Conservation (phyloP, 2,797 vertebrate species). For the Syndactyla subalaris region DNA sequence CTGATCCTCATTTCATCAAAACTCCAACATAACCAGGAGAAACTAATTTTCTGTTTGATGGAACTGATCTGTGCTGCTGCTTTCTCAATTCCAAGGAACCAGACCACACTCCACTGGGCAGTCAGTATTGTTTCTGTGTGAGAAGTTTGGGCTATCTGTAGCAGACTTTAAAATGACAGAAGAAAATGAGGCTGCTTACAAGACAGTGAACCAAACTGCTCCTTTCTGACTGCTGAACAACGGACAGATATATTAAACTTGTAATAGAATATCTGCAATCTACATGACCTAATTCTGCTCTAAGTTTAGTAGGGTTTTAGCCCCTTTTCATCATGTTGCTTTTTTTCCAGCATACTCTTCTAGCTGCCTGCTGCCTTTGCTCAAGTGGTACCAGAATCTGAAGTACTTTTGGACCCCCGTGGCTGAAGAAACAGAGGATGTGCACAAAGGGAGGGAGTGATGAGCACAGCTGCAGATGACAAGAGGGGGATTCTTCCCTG, state of each 20-base stretch:
- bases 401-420: background rate
- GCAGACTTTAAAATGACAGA: background rate
- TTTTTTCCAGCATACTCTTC: background rate
- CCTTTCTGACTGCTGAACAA: background rate
- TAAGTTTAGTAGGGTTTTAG: background rate
- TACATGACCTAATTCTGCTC: background rate
- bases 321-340: background rate
- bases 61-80: background rate
- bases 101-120: background rate
- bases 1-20: constrained; percentile 13
- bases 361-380: background rate
- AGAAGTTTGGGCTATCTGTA: background rate
- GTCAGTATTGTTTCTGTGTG: background rate
- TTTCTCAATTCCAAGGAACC: background rate
- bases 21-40: background rate
- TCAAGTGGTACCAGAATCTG: background rate
- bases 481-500: background rate
- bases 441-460: rapidly evolving
- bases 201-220: background rate
- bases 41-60: background rate
- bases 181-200: background rate
- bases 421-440: background rate
- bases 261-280: background rate
- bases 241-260: background rate
- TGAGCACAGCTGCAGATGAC: background rate